Base-by-base conservation (phyloP, 2,113 vertebrate species). In the Orientallactaga bullata region DNA sequence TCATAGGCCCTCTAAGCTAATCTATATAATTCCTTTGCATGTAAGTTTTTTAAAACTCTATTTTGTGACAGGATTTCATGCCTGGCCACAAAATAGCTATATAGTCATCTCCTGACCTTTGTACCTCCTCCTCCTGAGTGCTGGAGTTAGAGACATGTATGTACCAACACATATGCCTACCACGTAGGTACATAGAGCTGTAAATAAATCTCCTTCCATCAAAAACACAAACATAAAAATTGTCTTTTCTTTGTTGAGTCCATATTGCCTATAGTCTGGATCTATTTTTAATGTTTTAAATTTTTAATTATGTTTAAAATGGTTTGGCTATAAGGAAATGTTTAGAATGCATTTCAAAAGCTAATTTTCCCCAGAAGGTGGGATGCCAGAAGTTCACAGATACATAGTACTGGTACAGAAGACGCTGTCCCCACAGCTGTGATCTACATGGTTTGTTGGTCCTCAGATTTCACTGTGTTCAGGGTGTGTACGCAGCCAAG, bases 281-380 rank as follows among this genome's bases (percentile, higher is more conserved):
- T 72, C 37, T 93, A 71, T 85, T 90, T 90, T 85, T 79, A 94
- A 89, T 42, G 35, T 74, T 74, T 94, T 92, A 47, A 85, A 85
- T 58, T 51, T 90, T 88, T 88, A 89, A 82, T 90, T 30, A 82
- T 51, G 80, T 78, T 58, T 39, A 74, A 93, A 95, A 96, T 81
- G 55, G 17, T 69, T 28, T 85, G 74, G 73, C 77, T 73, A 89
- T 66, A 94, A 95, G 47, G 30, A 93, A 92, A 94, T 73, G 35
- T 95, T 85, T 81, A 69, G 78, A 73, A 86, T 88, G 13, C 86
- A 61, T 76, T 79, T 85, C 61, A 85, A 65, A 92, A 83, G 55
- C 47, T 71, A 69, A 37, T 47, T 55, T 63, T 26, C 30, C 91
- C 66, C 37, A 72, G 37, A 95, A 47, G 42, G 42, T 47, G 80